Evolutionary conservation across 30 jellyfish, hydroid and myxozoan species (phyloP).

Genomic region (Hydractinia echinata): DNA sequence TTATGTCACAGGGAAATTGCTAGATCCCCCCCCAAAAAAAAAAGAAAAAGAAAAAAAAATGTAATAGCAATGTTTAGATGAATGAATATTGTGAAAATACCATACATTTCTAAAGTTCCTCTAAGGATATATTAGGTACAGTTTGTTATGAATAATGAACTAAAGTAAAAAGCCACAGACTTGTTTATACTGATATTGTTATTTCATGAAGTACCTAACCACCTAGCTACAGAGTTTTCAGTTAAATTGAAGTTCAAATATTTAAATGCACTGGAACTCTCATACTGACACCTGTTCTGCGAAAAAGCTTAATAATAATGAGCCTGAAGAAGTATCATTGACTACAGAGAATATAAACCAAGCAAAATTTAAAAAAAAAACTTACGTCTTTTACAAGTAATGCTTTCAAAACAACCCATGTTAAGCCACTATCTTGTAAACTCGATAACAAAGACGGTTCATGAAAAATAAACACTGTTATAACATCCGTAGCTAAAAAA

Average conservation of each 20-base stretch:
- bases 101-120: background rate
- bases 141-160: background rate
- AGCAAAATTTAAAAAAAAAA: background rate
- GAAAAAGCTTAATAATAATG: background rate
- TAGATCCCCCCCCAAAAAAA: too few species aligned
- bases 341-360: background rate
- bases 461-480: slow-evolving; percentile 85
- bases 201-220: too few species aligned
- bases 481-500: slow-evolving; percentile 91
- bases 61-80: too few species aligned
- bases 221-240: too few species aligned
- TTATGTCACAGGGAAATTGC: too few species aligned
- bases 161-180: too few species aligned
- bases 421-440: slow-evolving; percentile 87
- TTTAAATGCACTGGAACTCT: background rate
- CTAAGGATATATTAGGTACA: background rate
- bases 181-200: too few species aligned
- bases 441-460: slow-evolving; percentile 96
- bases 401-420: slow-evolving; percentile 87
- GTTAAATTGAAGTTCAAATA: too few species aligned
- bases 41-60: too few species aligned
- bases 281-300: background rate
- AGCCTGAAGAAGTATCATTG: too few species aligned
- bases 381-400: slow-evolving; percentile 86
- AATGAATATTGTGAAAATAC: too few species aligned